A percentile compares a stretch with the other conserved stretches of the same genome.
Conservation (phyloP, 1,140 invertebrate species). For the Hylaeus volcanicus region DNA sequence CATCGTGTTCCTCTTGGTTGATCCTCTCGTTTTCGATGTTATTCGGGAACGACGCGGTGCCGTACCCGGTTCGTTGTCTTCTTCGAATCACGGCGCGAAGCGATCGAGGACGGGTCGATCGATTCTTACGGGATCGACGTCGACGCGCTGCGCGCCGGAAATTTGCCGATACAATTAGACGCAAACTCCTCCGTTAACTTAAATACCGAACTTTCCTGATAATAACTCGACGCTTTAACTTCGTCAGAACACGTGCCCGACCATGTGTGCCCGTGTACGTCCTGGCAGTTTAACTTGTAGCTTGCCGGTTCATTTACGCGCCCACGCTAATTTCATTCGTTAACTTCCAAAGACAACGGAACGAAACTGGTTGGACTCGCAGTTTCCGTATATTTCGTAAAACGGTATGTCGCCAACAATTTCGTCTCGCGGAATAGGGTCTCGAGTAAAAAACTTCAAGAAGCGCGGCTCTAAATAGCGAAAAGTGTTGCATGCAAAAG, state of each 20-base stretch:
- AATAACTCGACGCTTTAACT: slow-evolving; percentile 25
- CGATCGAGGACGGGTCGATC: background rate
- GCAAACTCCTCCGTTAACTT: slow-evolving; percentile 25
- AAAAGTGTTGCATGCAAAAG: no score
- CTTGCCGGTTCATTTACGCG: background rate
- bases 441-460: no score
- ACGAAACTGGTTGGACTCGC: no score
- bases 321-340: slow-evolving; percentile 26
- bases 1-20: background rate
- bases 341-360: background rate
- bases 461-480: no score
- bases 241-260: background rate
- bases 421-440: no score
- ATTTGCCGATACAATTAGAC: slow-evolving; percentile 7
- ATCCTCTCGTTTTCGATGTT: background rate
- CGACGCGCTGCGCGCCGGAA: background rate
- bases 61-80: background rate
- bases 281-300: slow-evolving; percentile 8
- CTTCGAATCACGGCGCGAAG: no score
- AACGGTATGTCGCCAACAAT: no score
- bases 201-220: slow-evolving; percentile 30
- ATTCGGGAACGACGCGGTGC: background rate
- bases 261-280: background rate
- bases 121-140: background rate
- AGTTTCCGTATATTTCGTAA: no score